Percentiles rank a stretch among this genome's conserved stretches.
Evolutionary conservation across 2,797 vertebrate genomes (phyloP).

Genomic region (Alosa sapidissima): DNA sequence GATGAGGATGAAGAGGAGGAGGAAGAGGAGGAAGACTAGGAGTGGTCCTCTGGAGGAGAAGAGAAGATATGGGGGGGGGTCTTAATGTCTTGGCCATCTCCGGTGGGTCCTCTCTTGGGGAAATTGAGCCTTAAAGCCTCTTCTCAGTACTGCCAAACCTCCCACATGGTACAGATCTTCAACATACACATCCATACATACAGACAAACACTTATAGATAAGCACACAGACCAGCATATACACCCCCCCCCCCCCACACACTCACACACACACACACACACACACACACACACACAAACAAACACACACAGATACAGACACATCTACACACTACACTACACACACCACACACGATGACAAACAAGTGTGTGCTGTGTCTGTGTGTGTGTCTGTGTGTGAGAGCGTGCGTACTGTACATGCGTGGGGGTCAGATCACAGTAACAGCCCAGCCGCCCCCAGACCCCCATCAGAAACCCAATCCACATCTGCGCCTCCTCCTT

Average conservation of each 20-base stretch:
- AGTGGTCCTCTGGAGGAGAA: neutral
- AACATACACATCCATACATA: neutral
- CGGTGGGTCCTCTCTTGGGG: neutral
- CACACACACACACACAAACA: neutral
- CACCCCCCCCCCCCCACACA: neutral
- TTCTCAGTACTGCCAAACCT: neutral
- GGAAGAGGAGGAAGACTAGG: neutral
- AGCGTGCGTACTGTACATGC: neutral
- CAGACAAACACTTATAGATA: conserved; percentile 13
- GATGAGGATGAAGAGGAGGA: neutral
- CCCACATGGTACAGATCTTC: conserved; percentile 29
- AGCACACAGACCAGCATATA: conserved; percentile 12
- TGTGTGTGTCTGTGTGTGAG: neutral
- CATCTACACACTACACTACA: neutral
- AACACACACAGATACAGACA: neutral
- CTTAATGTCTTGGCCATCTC: neutral
- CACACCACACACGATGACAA: neutral
- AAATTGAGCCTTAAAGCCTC: neutral
- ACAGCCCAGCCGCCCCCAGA: conserved; percentile 53
- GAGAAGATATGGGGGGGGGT: neutral
- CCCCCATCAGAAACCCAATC: conserved; percentile 60
- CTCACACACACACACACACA: conserved; percentile 30
- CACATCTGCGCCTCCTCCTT: conserved; percentile 66
- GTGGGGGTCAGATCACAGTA: conserved; percentile 47
- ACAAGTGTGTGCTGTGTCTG: neutral